Conservation (phyloP, 2,888 invertebrate species). For the Cactoblastis cactorum region DNA sequence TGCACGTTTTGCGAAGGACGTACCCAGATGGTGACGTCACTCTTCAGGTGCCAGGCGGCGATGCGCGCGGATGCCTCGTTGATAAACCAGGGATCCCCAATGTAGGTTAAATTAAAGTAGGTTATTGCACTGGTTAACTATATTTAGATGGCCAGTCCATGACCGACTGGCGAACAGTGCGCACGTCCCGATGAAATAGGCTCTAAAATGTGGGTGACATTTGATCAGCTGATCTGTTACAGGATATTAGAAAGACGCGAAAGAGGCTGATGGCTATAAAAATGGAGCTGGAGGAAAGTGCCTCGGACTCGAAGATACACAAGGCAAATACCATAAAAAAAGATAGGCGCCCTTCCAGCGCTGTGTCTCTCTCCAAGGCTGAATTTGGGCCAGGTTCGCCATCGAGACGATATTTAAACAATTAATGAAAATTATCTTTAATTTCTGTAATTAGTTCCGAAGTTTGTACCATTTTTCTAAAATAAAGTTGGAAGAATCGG, state of each 20-base stretch:
- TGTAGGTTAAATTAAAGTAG: constrained; percentile 77
- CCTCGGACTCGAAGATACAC: constrained; percentile 69
- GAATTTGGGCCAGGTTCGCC: constrained; percentile 64
- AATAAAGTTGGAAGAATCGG: neutral
- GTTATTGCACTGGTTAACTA: constrained; percentile 72
- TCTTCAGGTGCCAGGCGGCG: constrained; percentile 69
- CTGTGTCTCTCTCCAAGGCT: constrained; percentile 65
- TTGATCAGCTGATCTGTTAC: constrained; percentile 38
- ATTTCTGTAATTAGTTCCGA: neutral
- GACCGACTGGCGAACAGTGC: constrained; percentile 37
- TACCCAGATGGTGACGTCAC: constrained; percentile 63
- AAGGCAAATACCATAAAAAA: constrained; percentile 64
- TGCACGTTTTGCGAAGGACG: constrained; percentile 53
- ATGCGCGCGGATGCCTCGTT: constrained; percentile 58
- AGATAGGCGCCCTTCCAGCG: constrained; percentile 64
- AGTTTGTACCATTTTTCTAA: neutral
- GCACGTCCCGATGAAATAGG: constrained; percentile 41
- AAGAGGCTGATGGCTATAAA: constrained; percentile 67
- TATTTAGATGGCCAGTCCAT: constrained; percentile 58
- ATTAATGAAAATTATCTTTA: neutral
- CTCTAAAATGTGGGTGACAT: constrained; percentile 38
- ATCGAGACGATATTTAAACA: neutral
- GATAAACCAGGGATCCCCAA: constrained; percentile 65
- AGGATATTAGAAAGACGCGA: constrained; percentile 40
- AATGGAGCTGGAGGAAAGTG: constrained; percentile 71